Evolutionary conservation across 2,888 invertebrate species (phyloP), one percentile per base, ranked within the genome.

Genomic region (Trichopoda pennipes): DNA sequence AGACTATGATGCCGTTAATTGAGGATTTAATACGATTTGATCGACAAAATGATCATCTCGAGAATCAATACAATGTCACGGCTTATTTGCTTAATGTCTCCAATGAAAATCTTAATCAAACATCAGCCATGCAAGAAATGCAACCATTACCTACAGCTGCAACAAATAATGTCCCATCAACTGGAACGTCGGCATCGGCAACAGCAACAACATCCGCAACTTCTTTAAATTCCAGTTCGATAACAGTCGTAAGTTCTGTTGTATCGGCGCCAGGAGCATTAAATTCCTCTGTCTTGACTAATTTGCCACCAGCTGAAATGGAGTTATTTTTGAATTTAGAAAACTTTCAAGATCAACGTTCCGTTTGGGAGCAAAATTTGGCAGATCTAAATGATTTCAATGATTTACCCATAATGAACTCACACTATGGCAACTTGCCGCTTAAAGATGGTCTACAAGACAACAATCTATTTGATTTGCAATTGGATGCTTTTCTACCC

Each of bases 1-100:
- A 91, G 68, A 87, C 87, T 85, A 92, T 90, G 91, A 92, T 86
- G 88, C 92, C 84, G 88, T 90, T 85, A 88, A 92, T 87, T 3
- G 91, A 91, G 68, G 90, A 91, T 85, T 83, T 91, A 14, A 84
- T 90, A 28, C 86, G 94, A 93, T 89, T 91, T 94, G 85, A 96
- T 95, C 89, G 95, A 93, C 87, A 95, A 95, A 86, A 76, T 49
- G 88, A 88, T 16, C 84, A 72, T 47, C 51, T 56, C 47, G 90
- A 72, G 3, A 63, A 93, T 91, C 89, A 93, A 92, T 85, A 94
- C 92, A 89, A 91, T 85, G 88, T 90, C 38, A 90, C 88, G 73
- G 93, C 94, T 3, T 94, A 94, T 88, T 90, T 94, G 81, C 89
- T 94, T 73, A 94, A 94, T 88, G 91, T 94, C 12, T 90, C 90